phyloP scores from a whole-genome alignment of 2,797 vertebrate genomes.

The Monodelphis domestica region DNA sequence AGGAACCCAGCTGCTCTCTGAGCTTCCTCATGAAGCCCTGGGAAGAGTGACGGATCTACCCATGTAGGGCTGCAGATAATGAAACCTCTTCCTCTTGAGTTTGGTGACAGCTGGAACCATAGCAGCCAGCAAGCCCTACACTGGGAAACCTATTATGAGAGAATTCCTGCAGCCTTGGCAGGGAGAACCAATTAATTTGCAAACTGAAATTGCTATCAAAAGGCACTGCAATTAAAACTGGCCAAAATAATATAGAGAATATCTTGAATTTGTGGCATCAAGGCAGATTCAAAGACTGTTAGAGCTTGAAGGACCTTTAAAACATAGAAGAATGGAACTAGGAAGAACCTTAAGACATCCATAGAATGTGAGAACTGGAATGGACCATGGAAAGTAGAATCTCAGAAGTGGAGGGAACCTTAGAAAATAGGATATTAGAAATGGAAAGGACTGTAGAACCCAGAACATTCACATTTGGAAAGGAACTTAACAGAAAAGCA shows the following conservation, averaged over 20 bases:
- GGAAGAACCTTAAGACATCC: neutral
- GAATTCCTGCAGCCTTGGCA: neutral
- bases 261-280: neutral
- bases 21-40: constrained; percentile 11
- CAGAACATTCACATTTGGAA: neutral
- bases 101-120: neutral
- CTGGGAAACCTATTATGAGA: neutral
- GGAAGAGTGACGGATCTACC: neutral
- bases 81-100: neutral
- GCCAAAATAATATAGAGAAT: neutral
- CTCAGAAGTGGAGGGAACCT: neutral
- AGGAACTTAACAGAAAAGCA: neutral
- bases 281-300: neutral
- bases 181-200: neutral
- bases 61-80: neutral
- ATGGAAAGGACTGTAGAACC: no score
- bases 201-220: constrained; percentile 1
- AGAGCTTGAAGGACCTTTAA: neutral
- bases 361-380: neutral
- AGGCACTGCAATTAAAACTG: neutral
- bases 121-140: neutral
- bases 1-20: neutral
- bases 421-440: neutral
- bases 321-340: neutral
- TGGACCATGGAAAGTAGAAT: neutral